phyloP scores from a whole-genome alignment of 1,140 invertebrate species.

The Diachasmimorpha longicaudata region DNA sequence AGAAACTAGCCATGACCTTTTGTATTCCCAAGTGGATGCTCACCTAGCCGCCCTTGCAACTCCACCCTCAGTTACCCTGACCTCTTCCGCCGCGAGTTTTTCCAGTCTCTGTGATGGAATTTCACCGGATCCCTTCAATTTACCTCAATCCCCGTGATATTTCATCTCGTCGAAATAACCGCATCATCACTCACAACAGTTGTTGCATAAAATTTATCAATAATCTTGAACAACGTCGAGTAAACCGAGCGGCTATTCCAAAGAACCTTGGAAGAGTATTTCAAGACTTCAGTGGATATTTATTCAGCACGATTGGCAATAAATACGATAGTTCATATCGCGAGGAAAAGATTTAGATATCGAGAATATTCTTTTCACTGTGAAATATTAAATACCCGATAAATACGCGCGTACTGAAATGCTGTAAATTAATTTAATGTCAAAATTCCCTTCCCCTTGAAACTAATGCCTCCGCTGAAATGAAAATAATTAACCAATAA shows the following conservation, averaged over 20 bases:
- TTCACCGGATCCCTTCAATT: neutral
- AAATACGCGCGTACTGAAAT: neutral
- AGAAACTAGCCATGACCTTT: too few species aligned
- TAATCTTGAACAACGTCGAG: too few species aligned
- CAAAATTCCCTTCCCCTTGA: too few species aligned
- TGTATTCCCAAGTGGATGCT: neutral
- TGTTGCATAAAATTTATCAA: neutral
- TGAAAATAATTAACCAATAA: too few species aligned
- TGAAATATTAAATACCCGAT: neutral
- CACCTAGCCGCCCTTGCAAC: neutral
- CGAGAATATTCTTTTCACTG: neutral
- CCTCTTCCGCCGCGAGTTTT: neutral
- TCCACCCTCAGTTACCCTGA: neutral
- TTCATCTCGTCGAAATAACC: neutral
- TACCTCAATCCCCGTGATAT: neutral
- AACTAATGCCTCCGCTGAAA: too few species aligned
- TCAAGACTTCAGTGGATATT: neutral
- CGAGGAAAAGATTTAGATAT: neutral
- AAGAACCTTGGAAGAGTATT: neutral
- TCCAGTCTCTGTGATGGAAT: neutral
- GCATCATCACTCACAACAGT: neutral
- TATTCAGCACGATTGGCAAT: neutral
- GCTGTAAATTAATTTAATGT: neutral
- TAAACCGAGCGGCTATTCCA: neutral
- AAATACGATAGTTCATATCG: neutral